Evolutionary conservation across 2,797 vertebrate genomes (phyloP).

Genomic region (Pangasius djambal): DNA sequence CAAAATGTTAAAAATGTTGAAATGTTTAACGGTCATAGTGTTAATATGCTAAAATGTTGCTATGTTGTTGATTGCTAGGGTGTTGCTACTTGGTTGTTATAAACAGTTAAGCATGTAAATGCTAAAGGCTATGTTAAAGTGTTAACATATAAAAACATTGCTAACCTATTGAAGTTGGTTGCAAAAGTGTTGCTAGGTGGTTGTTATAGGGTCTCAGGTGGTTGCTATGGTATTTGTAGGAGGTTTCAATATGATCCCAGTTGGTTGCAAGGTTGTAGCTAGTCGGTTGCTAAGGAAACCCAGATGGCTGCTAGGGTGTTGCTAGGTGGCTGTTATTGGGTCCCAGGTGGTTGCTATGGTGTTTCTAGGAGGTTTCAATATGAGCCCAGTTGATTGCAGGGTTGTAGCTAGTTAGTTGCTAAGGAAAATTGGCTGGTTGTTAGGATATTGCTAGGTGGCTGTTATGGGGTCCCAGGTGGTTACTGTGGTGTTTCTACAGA

Average conservation of each 20-base stretch:
- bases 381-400: not conserved
- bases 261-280: not conserved
- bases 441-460: not conserved
- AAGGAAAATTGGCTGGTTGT: not conserved
- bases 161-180: not conserved
- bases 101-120: not conserved
- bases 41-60: not conserved
- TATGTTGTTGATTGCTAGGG: not conserved
- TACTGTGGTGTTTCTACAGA: too few species aligned
- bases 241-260: not conserved
- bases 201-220: not conserved
- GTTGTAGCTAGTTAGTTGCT: not conserved
- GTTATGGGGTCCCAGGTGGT: not conserved
- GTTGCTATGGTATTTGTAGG: not conserved
- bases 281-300: not conserved
- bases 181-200: not conserved
- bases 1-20: not conserved
- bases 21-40: not conserved
- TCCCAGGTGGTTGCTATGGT: not conserved
- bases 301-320: not conserved
- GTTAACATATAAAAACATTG: not conserved
- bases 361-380: not conserved
- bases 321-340: not conserved
- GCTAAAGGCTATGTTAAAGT: not conserved
- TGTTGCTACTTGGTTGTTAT: not conserved